A percentile compares a stretch with the other conserved stretches of the same genome.
These are phyloP conservation scores for Lepidochitona cinerea DNA, from an alignment of 2,888 invertebrate genomes.

Conservation along the genomic window DNA sequence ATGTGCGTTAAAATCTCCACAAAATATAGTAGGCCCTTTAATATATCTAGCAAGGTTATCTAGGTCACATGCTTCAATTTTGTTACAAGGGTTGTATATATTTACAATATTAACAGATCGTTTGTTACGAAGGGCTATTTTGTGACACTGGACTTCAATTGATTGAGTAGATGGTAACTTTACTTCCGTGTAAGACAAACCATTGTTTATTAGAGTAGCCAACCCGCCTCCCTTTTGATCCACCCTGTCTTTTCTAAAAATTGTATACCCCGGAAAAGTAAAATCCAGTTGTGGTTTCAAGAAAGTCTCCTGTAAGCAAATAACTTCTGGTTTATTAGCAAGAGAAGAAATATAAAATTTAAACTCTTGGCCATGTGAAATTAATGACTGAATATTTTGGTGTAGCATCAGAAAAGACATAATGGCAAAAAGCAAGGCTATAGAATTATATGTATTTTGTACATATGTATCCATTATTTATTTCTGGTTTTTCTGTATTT, in stretches of 20 bases:
- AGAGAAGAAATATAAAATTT: too few relatives aligned
- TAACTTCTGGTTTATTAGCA: background rate
- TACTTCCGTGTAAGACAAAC: background rate
- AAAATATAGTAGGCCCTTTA: background rate
- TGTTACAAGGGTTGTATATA: background rate
- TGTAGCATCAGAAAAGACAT: too few relatives aligned
- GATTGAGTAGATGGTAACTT: background rate
- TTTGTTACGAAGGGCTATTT: background rate
- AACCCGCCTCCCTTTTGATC: background rate
- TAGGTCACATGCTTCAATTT: background rate
- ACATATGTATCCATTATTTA: too few relatives aligned
- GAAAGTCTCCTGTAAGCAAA: background rate
- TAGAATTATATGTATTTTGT: too few relatives aligned
- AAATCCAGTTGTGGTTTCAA: background rate
- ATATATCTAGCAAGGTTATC: background rate
- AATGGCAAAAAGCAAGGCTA: too few relatives aligned
- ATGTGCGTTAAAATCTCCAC: conserved; percentile 1
- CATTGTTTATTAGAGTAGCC: background rate
- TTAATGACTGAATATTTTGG: too few relatives aligned
- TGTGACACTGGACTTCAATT: background rate
- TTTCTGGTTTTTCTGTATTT: too few relatives aligned
- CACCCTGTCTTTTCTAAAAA: background rate
- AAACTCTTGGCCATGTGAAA: too few relatives aligned
- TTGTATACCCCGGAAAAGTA: background rate
- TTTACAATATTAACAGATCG: background rate